Conservation (phyloP, 2,797 vertebrate genomes). For the Labroides dimidiatus region DNA sequence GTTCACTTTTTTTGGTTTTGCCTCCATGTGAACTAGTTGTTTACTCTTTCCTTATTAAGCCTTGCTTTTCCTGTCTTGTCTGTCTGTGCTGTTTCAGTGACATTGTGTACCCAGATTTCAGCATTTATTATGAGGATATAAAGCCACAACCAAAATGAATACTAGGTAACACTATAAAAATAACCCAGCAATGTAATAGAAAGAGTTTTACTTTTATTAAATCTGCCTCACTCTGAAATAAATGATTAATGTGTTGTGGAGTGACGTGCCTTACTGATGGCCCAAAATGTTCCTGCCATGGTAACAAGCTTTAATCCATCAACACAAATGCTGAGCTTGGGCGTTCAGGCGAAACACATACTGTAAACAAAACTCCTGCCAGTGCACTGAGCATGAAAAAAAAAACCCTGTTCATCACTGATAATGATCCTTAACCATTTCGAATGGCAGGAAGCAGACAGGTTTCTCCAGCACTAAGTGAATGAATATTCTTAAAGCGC, state of each 20-base stretch:
- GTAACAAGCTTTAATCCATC: constrained; percentile 68
- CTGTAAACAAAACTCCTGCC: constrained; percentile 71
- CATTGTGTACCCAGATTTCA: neutral
- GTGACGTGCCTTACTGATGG: constrained; percentile 41
- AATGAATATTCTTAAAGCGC: constrained; percentile 76
- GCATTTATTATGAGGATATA: neutral
- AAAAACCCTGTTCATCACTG: constrained; percentile 55
- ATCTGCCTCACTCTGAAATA: constrained; percentile 33
- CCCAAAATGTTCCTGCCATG: constrained; percentile 54
- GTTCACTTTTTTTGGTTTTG: neutral
- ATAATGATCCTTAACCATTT: constrained; percentile 75
- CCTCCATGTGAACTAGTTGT: neutral
- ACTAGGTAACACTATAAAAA: neutral
- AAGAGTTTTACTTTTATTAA: constrained; percentile 28
- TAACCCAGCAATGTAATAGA: neutral
- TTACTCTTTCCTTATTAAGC: neutral
- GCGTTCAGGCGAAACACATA: constrained; percentile 56
- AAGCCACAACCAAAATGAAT: neutral
- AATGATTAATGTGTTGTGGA: constrained; percentile 52
- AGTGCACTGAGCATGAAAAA: constrained; percentile 25
- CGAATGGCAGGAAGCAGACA: constrained; percentile 69
- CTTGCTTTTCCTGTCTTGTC: neutral
- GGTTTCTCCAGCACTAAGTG: constrained; percentile 70
- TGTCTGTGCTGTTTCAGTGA: neutral
- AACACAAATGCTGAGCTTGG: constrained; percentile 66